Conservation (phyloP, 1,140 invertebrate species). For the Halesus radiatus region DNA sequence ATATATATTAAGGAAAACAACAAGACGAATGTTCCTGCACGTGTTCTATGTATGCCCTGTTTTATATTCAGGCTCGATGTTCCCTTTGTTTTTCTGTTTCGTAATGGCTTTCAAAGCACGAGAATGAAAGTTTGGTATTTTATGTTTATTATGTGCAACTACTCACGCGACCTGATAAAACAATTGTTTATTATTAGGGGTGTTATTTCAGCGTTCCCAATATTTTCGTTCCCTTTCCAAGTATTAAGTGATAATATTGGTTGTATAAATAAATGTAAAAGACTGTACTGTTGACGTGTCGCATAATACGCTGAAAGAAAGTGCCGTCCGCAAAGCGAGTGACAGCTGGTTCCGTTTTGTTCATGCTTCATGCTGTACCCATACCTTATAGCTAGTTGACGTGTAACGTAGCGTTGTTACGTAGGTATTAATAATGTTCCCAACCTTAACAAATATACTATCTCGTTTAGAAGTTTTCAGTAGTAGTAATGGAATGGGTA, state of each 20-base stretch:
- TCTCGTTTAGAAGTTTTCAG: too few relatives aligned
- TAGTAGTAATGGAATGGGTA: too few relatives aligned
- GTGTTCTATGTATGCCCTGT: not conserved
- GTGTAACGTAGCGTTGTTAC: too few relatives aligned
- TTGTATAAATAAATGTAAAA: constrained; percentile 1
- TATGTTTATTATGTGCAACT: not conserved
- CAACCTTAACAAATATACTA: too few relatives aligned
- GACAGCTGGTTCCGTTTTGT: constrained; percentile 6
- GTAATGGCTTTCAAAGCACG: not conserved
- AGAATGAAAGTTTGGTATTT: not conserved
- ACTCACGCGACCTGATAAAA: not conserved
- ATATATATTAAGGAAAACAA: constrained; percentile 2
- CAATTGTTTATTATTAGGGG: too few relatives aligned
- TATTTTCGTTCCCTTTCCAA: too few relatives aligned
- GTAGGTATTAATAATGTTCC: too few relatives aligned
- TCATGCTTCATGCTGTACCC: not conserved
- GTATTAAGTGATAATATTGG: not conserved
- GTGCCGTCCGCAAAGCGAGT: not conserved
- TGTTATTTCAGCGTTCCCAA: too few relatives aligned
- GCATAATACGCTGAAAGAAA: not conserved
- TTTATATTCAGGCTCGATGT: not conserved
- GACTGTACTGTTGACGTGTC: not conserved
- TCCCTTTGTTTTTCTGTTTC: not conserved
- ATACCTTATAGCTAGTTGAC: not conserved
- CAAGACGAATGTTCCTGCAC: not conserved